Conservation (phyloP, 2,888 invertebrate species). For the Trichopoda pennipes region DNA sequence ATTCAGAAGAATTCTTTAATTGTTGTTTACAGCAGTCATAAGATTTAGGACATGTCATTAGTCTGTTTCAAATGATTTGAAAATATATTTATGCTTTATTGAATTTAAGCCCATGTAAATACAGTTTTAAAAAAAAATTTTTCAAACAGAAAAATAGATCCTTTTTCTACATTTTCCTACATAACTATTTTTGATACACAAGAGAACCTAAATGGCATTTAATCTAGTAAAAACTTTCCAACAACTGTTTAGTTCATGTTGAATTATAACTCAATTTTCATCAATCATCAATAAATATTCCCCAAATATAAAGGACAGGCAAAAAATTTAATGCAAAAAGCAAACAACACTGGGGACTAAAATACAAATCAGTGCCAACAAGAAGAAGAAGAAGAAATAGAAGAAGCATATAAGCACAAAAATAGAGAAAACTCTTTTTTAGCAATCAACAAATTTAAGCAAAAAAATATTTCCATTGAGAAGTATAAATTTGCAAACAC, state of each 20-base stretch:
- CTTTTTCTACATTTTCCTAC: slow-evolving; percentile 28
- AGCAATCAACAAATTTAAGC: slow-evolving; percentile 23
- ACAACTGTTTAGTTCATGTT: slow-evolving; percentile 55
- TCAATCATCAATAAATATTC: slow-evolving; percentile 68
- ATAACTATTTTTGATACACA: slow-evolving; percentile 24
- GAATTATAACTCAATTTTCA: slow-evolving; percentile 66
- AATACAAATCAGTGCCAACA: slow-evolving; percentile 61
- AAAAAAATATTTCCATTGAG: slow-evolving; percentile 25
- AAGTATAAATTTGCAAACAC: slow-evolving; percentile 48
- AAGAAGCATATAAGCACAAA: slow-evolving; percentile 25
- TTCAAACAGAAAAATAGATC: slow-evolving; percentile 5
- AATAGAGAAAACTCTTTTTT: slow-evolving; percentile 39
- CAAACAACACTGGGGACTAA: slow-evolving; percentile 47
- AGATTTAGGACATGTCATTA: no score
- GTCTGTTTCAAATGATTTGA: not conserved
- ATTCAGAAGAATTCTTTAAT: no score
- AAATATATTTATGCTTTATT: not conserved
- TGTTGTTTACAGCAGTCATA: no score
- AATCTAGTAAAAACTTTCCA: slow-evolving; percentile 51
- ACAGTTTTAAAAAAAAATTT: not conserved
- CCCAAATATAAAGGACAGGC: slow-evolving; percentile 53
- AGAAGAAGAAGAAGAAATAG: not conserved
- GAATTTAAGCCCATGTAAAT: slow-evolving; percentile 16
- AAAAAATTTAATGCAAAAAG: slow-evolving; percentile 22
- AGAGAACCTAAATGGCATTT: slow-evolving; percentile 53